These are phyloP conservation scores for Larimichthys crocea DNA, from an alignment of 2,113 vertebrate species.

Conservation along the genomic window DNA sequence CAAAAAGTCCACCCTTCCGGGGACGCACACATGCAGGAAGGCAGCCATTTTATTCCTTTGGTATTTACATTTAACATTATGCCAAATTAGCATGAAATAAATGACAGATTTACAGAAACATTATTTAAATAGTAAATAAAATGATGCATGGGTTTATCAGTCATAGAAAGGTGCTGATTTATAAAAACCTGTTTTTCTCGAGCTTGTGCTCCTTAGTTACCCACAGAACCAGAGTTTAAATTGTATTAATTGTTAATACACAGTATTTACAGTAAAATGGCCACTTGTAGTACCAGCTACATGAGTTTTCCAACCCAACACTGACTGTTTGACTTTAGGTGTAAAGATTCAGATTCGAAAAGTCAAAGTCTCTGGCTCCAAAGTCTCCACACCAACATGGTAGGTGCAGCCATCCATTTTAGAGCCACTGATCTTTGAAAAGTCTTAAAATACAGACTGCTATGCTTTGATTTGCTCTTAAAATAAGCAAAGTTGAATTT, in stretches of 20 bases:
- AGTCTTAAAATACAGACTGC: not conserved
- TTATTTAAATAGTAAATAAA: slow-evolving; percentile 3
- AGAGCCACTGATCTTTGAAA: slow-evolving; percentile 78
- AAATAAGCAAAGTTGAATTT: slow-evolving; percentile 6
- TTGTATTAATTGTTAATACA: slow-evolving; percentile 7
- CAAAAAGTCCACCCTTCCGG: slow-evolving; percentile 99
- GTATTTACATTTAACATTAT: slow-evolving; percentile 28
- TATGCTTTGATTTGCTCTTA: slow-evolving; percentile 1
- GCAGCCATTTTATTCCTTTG: slow-evolving; percentile 97
- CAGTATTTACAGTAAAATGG: slow-evolving; percentile 91
- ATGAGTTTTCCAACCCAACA: slow-evolving; percentile 92
- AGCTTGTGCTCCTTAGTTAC: slow-evolving; percentile 10
- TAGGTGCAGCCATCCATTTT: slow-evolving; percentile 64
- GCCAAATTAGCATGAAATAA: slow-evolving; percentile 26
- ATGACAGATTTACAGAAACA: slow-evolving; percentile 6
- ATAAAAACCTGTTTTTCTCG: slow-evolving; percentile 1
- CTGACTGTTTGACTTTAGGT: slow-evolving; percentile 48
- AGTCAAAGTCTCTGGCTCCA: slow-evolving; percentile 69
- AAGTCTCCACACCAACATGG: slow-evolving; percentile 80
- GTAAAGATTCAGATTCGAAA: slow-evolving; percentile 27
- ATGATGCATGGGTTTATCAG: slow-evolving; percentile 8
- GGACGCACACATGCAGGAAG: slow-evolving; percentile 99
- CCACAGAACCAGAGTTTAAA: slow-evolving; percentile 1
- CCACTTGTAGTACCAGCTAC: slow-evolving; percentile 97
- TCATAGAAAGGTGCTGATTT: slow-evolving; percentile 2